Conservation (phyloP, 2,888 invertebrate genomes). For the Cylloceria caligata region DNA sequence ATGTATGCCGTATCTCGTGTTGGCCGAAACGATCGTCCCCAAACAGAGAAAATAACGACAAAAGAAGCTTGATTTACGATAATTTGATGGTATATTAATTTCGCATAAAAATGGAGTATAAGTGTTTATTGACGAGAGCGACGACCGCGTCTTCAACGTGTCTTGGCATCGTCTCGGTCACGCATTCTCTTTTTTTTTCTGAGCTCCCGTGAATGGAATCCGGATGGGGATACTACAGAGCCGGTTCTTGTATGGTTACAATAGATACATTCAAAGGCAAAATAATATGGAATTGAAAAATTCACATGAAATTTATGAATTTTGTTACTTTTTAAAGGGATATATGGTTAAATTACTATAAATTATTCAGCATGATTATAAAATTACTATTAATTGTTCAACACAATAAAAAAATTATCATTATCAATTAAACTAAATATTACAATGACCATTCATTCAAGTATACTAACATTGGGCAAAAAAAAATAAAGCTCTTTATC, state of each 20-base stretch:
- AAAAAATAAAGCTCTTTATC: too few species aligned
- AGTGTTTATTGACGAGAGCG: conserved; percentile 52
- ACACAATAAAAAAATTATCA: too few species aligned
- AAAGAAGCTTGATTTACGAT: conserved; percentile 68
- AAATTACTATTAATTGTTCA: too few species aligned
- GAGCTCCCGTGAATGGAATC: conserved; percentile 58
- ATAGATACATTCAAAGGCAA: not conserved
- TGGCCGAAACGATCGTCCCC: conserved; percentile 31
- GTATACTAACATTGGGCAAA: too few species aligned
- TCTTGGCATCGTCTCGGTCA: conserved; percentile 30
- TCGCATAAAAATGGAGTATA: conserved; percentile 66
- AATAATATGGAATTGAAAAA: not conserved
- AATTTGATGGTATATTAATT: conserved; percentile 68
- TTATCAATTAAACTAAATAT: too few species aligned
- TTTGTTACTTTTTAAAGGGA: too few species aligned
- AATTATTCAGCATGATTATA: too few species aligned
- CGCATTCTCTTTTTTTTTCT: conserved; percentile 14
- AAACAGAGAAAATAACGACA: conserved; percentile 52
- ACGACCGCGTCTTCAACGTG: conserved; percentile 29
- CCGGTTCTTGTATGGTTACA: conserved; percentile 22
- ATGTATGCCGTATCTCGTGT: conserved; percentile 63
- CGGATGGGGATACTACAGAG: conserved; percentile 49
- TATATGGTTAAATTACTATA: too few species aligned
- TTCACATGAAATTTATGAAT: too few species aligned
- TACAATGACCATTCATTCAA: too few species aligned